A percentile compares a stretch with the other conserved stretches of the same genome.
These are phyloP conservation scores for Chrysopilus asiliformis DNA, from an alignment of 2,888 invertebrate genomes.

Conservation along the genomic window DNA sequence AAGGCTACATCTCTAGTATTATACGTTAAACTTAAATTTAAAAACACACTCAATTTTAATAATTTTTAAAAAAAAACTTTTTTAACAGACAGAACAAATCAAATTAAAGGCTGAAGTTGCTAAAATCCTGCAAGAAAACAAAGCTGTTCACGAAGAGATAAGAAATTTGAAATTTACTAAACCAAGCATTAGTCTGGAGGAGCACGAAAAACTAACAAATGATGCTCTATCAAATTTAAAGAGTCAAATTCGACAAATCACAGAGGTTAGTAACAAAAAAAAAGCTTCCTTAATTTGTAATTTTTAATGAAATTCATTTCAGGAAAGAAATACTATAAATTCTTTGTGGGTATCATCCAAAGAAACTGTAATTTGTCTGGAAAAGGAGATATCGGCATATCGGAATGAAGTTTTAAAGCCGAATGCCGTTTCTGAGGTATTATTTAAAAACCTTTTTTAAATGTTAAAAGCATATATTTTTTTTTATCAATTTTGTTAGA, in stretches of 20 bases:
- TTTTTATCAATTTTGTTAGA: conserved; percentile 20
- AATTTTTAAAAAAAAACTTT: too few relatives aligned
- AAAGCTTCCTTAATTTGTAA: not conserved
- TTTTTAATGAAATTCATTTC: conserved; percentile 5
- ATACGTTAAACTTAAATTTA: too few relatives aligned
- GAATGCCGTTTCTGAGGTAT: conserved; percentile 20
- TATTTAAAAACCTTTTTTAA: conserved; percentile 2
- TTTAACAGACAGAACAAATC: conserved; percentile 27
- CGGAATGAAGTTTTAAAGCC: conserved; percentile 20
- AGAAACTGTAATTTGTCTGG: conserved; percentile 50
- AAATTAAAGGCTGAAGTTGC: conserved; percentile 25
- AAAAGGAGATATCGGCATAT: conserved; percentile 49
- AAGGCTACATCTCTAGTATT: too few relatives aligned
- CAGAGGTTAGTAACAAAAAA: conserved; percentile 21
- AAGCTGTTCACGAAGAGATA: conserved; percentile 21
- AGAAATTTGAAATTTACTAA: conserved; percentile 16
- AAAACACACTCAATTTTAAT: too few relatives aligned
- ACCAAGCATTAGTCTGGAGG: conserved; percentile 11
- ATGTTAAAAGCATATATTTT: not conserved
- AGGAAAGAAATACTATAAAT: conserved; percentile 53
- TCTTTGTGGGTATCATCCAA: conserved; percentile 54
- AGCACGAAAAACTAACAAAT: conserved; percentile 22
- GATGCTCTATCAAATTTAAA: conserved; percentile 31
- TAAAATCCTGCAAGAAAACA: conserved; percentile 32
- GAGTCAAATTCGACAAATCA: conserved; percentile 30